Conservation (phyloP, 2,888 invertebrate genomes). For the Plagodis dolabraria region DNA sequence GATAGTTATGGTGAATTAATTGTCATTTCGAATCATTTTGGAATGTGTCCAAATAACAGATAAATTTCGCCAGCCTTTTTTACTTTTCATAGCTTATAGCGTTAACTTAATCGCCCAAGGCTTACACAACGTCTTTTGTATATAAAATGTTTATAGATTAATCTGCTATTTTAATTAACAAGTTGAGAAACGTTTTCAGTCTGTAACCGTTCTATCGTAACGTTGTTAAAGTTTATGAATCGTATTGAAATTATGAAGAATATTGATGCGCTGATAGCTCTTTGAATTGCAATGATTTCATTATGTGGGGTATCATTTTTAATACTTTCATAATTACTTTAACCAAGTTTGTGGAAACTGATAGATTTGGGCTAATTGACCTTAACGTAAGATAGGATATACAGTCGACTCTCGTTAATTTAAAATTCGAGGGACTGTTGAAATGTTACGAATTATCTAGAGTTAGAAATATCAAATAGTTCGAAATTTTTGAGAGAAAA, state of each 20-base stretch:
- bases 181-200: slow-evolving; percentile 31
- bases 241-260: slow-evolving; percentile 21
- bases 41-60: not conserved
- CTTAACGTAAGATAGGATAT: too few relatives aligned
- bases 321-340: too few relatives aligned
- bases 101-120: too few relatives aligned
- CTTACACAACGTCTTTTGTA: slow-evolving; percentile 8
- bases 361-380: too few relatives aligned
- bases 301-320: too few relatives aligned
- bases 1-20: too few relatives aligned
- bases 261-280: slow-evolving; percentile 22
- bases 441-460: too few relatives aligned
- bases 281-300: not conserved
- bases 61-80: not conserved
- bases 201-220: slow-evolving; percentile 25
- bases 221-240: slow-evolving; percentile 38
- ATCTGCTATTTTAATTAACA: slow-evolving; percentile 30
- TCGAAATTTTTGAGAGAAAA: too few relatives aligned
- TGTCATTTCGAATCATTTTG: not conserved
- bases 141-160: slow-evolving; percentile 25
- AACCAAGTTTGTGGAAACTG: too few relatives aligned
- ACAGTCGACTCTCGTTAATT: too few relatives aligned
- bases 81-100: not conserved
- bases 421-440: too few relatives aligned
- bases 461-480: too few relatives aligned